Percentiles rank a stretch among this genome's conserved stretches.
These are phyloP conservation scores for Ichneumoninae sp. DNA, from an alignment of 2,888 invertebrate genomes.

Conservation along the genomic window DNA sequence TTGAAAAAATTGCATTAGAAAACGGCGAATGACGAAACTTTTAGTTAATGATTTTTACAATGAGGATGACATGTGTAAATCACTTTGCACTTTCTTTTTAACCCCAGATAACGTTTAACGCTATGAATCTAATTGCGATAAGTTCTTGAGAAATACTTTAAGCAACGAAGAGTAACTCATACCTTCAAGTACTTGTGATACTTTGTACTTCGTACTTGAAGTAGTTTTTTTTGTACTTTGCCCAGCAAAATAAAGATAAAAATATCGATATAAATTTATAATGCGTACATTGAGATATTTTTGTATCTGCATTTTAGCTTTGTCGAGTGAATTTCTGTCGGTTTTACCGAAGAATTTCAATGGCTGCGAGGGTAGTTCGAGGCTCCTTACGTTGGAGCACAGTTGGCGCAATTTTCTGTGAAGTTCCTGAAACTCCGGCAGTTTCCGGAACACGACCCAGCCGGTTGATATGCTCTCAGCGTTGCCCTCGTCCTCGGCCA, in stretches of 20 bases:
- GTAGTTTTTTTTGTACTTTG: background rate
- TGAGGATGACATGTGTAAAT: too few relatives aligned
- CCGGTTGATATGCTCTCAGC: slow-evolving; percentile 87
- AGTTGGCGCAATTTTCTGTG: slow-evolving; percentile 93
- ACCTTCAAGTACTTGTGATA: too few relatives aligned
- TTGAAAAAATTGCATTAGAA: too few relatives aligned
- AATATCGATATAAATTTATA: background rate
- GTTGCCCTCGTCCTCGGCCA: slow-evolving; percentile 88
- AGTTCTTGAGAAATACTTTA: too few relatives aligned
- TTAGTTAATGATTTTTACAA: too few relatives aligned
- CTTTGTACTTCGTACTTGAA: too few relatives aligned
- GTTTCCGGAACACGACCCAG: slow-evolving; percentile 88
- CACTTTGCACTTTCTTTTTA: too few relatives aligned
- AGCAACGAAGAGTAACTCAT: too few relatives aligned
- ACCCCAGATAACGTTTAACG: too few relatives aligned
- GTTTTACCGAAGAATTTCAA: slow-evolving; percentile 94
- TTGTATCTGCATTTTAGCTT: slow-evolving; percentile 93
- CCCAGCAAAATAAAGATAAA: background rate
- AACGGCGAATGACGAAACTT: too few relatives aligned
- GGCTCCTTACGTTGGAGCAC: slow-evolving; percentile 91
- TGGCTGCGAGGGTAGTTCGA: slow-evolving; percentile 93
- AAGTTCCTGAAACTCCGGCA: slow-evolving; percentile 90
- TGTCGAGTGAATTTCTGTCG: slow-evolving; percentile 92
- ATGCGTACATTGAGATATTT: slow-evolving; percentile 92
- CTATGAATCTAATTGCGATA: too few relatives aligned